phyloP scores from a whole-genome alignment of 2,888 invertebrate genomes.

The Xestia c-nigrum region DNA sequence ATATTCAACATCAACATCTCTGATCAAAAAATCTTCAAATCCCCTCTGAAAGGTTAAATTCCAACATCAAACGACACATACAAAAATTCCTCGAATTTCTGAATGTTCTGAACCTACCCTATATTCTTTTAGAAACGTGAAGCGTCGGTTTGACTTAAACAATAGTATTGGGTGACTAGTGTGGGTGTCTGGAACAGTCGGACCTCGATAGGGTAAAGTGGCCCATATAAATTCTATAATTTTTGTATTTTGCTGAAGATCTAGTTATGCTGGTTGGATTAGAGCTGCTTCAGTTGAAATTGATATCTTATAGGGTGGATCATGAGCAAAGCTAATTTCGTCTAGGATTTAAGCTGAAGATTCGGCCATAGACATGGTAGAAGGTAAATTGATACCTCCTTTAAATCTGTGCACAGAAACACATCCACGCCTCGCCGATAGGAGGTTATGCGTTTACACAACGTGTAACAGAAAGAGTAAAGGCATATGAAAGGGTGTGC shows the following conservation, averaged over 20 bases:
- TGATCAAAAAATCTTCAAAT: conserved; percentile 42
- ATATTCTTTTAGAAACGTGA: conserved; percentile 32
- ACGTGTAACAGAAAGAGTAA: too few relatives aligned
- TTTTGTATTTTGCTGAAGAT: conserved; percentile 43
- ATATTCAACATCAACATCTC: conserved; percentile 22
- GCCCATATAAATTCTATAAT: conserved; percentile 40
- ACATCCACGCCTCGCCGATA: not conserved
- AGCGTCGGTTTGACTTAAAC: conserved; percentile 41
- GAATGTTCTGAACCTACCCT: conserved; percentile 31
- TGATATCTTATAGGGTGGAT: conserved; percentile 33
- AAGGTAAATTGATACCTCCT: not conserved
- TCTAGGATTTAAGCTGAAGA: not conserved
- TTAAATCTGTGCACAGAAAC: not conserved
- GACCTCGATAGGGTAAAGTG: conserved; percentile 48
- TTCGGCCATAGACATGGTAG: not conserved
- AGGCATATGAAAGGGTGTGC: too few relatives aligned
- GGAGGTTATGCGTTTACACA: not conserved
- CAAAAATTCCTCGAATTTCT: conserved; percentile 52
- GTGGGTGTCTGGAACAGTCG: conserved; percentile 65
- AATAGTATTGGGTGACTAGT: conserved; percentile 61
- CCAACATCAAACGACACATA: conserved; percentile 51
- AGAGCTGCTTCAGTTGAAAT: conserved; percentile 38
- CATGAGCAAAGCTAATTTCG: not conserved
- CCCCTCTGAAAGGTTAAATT: conserved; percentile 36
- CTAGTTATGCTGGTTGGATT: conserved; percentile 52